Evolutionary conservation across 2,113 vertebrate species (phyloP), one percentile per base, ranked within the genome.

Genomic region (Brachypodius melanocephalos): DNA sequence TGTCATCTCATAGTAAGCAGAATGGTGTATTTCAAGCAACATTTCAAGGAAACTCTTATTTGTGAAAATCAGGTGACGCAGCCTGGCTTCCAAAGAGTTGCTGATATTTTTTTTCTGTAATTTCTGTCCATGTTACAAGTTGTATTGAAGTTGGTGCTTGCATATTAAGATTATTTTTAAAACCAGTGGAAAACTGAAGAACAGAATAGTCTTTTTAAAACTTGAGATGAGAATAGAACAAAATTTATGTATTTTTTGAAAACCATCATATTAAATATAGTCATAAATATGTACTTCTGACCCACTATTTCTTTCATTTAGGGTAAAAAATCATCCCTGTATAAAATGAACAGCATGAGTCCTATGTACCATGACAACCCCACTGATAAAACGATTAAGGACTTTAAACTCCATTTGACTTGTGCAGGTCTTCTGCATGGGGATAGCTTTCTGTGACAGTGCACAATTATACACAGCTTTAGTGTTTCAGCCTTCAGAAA

Each of bases 401-500:
- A 87, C 34, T 87, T 87, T 79, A 91, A 96, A 91, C 38, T 85
- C n/a, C 22, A n/a, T 93, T 91, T 96, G 93, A 81, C 54, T 95
- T 82, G 42, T 79, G 26, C 58, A 62, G 58, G 58, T 69, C 93
- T 88, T 88, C 90, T 54, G 62, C 52, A 73, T 17, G 40, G 49
- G 45, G 54, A 89, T 36, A 79, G 62, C 34, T 87, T 94, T 42
- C 76, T 89, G 76, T 92, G 46, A 57, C 63, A 85, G 42, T 71
- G 67, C 75, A 83, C 95, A 96, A 96, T 93, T 85, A 86, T 65
- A 87, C 63, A 82, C 20, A 49, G 78, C 71, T 96, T 96, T 85
- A 95, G 59, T 86, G 51, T 90, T 90, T 94, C 83, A 96, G 85
- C 59, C 81, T 93, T 96, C 90, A 96, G 81, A 96, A 95, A 95